Evolutionary conservation across 2,888 invertebrate species (phyloP).

Genomic region (Carcina quercana): DNA sequence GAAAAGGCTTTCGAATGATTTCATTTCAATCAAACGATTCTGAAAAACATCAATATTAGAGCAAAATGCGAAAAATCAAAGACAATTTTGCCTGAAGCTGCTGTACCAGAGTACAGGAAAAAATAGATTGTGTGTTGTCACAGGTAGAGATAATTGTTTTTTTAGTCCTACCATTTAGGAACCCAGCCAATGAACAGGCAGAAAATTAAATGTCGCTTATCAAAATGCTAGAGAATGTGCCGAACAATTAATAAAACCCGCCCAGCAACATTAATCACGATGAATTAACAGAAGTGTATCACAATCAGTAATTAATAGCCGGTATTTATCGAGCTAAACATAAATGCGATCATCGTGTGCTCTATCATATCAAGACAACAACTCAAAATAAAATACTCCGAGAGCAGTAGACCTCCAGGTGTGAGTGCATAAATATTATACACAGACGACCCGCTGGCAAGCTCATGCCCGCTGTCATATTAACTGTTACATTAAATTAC

Average conservation of each 20-base stretch:
- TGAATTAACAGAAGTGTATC: constrained; percentile 65
- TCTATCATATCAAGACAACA: constrained; percentile 58
- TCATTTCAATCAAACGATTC: too few relatives aligned
- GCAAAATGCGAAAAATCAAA: too few relatives aligned
- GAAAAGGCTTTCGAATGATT: too few relatives aligned
- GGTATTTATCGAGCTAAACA: constrained; percentile 59
- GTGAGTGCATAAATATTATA: constrained; percentile 71
- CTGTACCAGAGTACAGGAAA: too few relatives aligned
- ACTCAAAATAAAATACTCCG: constrained; percentile 60
- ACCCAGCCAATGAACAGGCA: too few relatives aligned
- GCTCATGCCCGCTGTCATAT: constrained; percentile 72
- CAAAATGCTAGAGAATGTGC: constrained; percentile 1
- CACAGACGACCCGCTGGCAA: constrained; percentile 68
- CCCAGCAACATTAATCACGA: constrained; percentile 48
- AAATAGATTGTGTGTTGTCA: too few relatives aligned
- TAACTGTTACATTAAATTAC: constrained; percentile 75
- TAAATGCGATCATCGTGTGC: constrained; percentile 55
- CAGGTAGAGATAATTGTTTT: too few relatives aligned
- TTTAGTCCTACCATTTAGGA: too few relatives aligned
- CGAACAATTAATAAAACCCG: constrained; percentile 22
- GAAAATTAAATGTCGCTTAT: too few relatives aligned
- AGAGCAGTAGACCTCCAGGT: constrained; percentile 65
- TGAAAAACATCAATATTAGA: too few relatives aligned
- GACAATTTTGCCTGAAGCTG: too few relatives aligned
- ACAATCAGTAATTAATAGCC: constrained; percentile 68